phyloP scores from a whole-genome alignment of 2,797 vertebrate species.

The Margarornis squamiger region DNA sequence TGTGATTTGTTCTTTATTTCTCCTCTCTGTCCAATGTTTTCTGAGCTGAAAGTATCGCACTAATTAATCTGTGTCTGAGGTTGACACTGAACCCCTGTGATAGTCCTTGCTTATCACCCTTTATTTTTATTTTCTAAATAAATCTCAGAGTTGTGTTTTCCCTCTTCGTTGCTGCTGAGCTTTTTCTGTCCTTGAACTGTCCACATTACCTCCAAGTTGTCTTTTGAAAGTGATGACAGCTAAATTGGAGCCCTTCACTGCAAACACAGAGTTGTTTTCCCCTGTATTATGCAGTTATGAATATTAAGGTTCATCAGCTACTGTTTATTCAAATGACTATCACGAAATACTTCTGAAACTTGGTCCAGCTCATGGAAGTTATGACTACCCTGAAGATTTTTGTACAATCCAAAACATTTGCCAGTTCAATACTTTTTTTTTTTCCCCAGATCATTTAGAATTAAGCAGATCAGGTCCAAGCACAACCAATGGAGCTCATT shows the following conservation, averaged over 20 bases:
- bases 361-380: neutral
- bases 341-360: neutral
- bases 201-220: neutral
- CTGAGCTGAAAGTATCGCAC: neutral
- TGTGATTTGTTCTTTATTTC: neutral
- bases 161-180: neutral
- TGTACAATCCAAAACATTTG: neutral
- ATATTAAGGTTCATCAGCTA: neutral
- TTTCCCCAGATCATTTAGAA: neutral
- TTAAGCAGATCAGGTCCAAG: neutral
- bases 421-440: neutral
- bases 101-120: neutral
- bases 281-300: neutral
- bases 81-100: neutral
- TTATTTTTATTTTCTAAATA: neutral
- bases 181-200: neutral
- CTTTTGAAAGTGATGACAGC: neutral
- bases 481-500: neutral
- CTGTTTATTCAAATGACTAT: neutral
- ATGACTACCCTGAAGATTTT: neutral
- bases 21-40: neutral
- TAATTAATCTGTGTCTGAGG: neutral
- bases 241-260: neutral
- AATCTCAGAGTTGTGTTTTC: neutral
- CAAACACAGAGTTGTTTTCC: neutral